Percentiles rank a stretch among this genome's conserved stretches.
These are phyloP conservation scores for Lutraria rhynchaena DNA, from an alignment of 1,140 invertebrate species.

Conservation along the genomic window DNA sequence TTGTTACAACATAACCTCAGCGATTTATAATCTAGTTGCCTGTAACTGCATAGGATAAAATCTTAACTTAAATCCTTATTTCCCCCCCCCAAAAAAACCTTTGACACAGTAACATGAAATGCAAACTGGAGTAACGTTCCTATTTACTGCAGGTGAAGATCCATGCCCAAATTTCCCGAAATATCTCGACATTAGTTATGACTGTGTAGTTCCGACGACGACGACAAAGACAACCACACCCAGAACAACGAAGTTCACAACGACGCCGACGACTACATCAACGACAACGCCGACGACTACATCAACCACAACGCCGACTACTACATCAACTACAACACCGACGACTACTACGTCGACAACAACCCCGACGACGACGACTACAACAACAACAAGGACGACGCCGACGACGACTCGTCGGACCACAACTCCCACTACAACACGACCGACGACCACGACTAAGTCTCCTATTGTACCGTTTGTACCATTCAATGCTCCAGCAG, in stretches of 20 bases:
- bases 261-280: not conserved
- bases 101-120: too few relatives aligned
- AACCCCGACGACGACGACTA: conserved; percentile 1
- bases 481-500: conserved; percentile 53
- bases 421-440: conserved; percentile 6
- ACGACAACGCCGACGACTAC: conserved; percentile 4
- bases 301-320: conserved; percentile 6
- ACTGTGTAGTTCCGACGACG: conserved; percentile 47
- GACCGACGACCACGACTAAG: conserved; percentile 20
- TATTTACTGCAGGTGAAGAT: conserved; percentile 45
- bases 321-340: not conserved
- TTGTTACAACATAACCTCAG: too few relatives aligned
- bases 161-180: conserved; percentile 52
- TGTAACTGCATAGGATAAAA: too few relatives aligned
- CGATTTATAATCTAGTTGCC: too few relatives aligned
- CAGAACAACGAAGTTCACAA: not conserved
- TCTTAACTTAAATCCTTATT: too few relatives aligned
- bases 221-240: conserved; percentile 12
- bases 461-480: conserved; percentile 25
- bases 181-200: conserved; percentile 36
- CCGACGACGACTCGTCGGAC: conserved; percentile 23
- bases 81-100: too few relatives aligned
- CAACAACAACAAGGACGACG: not conserved
- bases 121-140: too few relatives aligned
- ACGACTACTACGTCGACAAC: conserved; percentile 23